Evolutionary conservation across 1,140 invertebrate genomes (phyloP).

Genomic region (Lethocerus indicus): DNA sequence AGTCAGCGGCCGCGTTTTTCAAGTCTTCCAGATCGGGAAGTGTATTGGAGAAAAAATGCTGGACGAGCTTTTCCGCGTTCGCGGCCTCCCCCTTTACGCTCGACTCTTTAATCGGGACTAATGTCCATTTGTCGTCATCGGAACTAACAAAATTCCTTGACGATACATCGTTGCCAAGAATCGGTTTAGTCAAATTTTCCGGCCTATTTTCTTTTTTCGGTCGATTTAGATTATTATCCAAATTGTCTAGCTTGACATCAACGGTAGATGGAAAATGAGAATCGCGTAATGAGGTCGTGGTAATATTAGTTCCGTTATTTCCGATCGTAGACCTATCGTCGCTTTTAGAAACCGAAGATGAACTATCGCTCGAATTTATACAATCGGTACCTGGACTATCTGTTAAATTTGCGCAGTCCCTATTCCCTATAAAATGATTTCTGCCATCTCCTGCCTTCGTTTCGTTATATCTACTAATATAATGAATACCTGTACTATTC

Average conservation of each 20-base stretch:
- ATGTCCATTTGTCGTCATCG: slow-evolving; percentile 5
- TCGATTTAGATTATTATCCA: too few species aligned
- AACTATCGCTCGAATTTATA: neutral
- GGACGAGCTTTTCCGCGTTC: slow-evolving; percentile 10
- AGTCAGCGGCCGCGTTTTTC: too few species aligned
- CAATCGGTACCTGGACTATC: too few species aligned
- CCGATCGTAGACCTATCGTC: neutral
- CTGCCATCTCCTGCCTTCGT: neutral
- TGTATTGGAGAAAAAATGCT: slow-evolving; percentile 15
- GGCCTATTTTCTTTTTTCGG: too few species aligned
- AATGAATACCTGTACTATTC: too few species aligned
- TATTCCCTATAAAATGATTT: neutral
- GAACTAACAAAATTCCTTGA: neutral
- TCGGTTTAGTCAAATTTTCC: neutral
- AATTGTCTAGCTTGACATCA: too few species aligned
- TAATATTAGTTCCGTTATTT: neutral
- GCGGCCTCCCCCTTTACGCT: neutral
- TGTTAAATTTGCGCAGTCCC: neutral
- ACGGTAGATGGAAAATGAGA: too few species aligned
- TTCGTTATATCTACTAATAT: neutral
- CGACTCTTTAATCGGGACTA: too few species aligned
- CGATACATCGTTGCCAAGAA: neutral
- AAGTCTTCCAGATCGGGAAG: slow-evolving; percentile 10
- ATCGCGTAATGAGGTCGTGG: neutral
- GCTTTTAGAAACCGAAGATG: neutral